Base-by-base conservation (phyloP, 2,888 invertebrate genomes). In the Ophioninae sp. region DNA sequence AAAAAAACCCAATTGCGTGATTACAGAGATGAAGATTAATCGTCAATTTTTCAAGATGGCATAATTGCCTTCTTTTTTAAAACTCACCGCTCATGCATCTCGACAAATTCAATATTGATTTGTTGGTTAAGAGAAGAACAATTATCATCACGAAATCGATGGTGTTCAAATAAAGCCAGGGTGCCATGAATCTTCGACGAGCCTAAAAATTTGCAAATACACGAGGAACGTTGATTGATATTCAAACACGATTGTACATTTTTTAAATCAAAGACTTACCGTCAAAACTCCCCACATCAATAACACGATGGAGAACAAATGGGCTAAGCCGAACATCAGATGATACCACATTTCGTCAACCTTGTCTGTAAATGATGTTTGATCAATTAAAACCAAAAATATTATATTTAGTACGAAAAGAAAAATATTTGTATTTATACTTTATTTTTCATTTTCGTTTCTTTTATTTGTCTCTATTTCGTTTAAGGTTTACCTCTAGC, bases 111-210 rank as follows among this genome's bases (percentile, higher is more conserved):
- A 73, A 67, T 75, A 87, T 90, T 39, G 63, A 39, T 9, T 64
- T 73, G 20, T 73, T 64, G 17, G 61, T 37, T 1, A 91, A 90
- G 65, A 93, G 87, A 81, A 93, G 91, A 30, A 93, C 75, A 6
- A 92, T 92, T 75, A 93, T 90, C 20, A 92, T 88, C 39, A 90
- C 89, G 79, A 91, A 91, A 81, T 91, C 90, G 72, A 91, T 90
- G 88, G 92, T 91, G 90, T 90, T 91, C 56, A 92, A 89, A 89
- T 92, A 93, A 89, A 93, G 90, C 93, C 93, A 93, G 6, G 93
- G 93, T 51, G 91, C 88, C 89, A 93, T 91, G 41, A 93, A 91
- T 74, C 92, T 92, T 22, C 93, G 92, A 83, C 92, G 91, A 67
- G 91, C 92, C 93, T 93, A 87, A 0, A 85, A 87, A 37, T 67